A percentile compares a stretch with the other conserved stretches of the same genome.
These are phyloP conservation scores for Malurus leucopterus DNA, from an alignment of 2,797 vertebrate genomes.

Conservation along the genomic window DNA sequence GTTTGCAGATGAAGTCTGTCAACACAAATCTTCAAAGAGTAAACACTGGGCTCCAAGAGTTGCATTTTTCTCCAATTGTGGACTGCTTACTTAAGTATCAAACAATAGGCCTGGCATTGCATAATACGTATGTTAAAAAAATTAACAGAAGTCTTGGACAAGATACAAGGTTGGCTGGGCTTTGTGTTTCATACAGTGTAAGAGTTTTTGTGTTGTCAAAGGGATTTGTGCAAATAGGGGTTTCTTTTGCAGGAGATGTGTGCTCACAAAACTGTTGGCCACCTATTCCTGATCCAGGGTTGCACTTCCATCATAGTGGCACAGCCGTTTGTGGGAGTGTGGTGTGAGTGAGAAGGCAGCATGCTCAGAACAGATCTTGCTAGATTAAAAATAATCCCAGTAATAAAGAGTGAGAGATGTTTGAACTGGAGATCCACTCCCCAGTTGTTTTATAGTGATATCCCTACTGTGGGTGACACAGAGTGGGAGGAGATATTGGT, in stretches of 20 bases:
- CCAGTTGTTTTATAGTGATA: not conserved
- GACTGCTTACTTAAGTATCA: not conserved
- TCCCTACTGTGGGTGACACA: not conserved
- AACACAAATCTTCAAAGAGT: not conserved
- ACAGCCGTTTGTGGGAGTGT: not conserved
- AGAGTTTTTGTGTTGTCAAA: not conserved
- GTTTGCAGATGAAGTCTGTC: not conserved
- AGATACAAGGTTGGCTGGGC: not conserved
- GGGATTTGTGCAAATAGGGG: not conserved
- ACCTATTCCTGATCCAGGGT: not conserved
- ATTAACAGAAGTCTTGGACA: not conserved
- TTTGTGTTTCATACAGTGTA: not conserved
- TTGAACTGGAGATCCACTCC: not conserved
- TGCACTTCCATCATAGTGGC: fast-evolving
- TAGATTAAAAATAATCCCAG: not conserved
- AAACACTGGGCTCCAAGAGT: not conserved
- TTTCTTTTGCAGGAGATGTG: not conserved
- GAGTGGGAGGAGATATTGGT: not conserved
- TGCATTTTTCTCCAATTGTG: not conserved
- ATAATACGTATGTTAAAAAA: not conserved
- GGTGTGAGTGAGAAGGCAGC: not conserved
- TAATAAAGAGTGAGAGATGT: not conserved
- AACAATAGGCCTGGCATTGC: not conserved
- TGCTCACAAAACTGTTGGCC: not conserved
- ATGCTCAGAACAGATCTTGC: not conserved